A percentile compares a stretch with the other conserved stretches of the same genome.
Conservation (phyloP, 2,797 vertebrate genomes). For the Micrastur ruficollis region DNA sequence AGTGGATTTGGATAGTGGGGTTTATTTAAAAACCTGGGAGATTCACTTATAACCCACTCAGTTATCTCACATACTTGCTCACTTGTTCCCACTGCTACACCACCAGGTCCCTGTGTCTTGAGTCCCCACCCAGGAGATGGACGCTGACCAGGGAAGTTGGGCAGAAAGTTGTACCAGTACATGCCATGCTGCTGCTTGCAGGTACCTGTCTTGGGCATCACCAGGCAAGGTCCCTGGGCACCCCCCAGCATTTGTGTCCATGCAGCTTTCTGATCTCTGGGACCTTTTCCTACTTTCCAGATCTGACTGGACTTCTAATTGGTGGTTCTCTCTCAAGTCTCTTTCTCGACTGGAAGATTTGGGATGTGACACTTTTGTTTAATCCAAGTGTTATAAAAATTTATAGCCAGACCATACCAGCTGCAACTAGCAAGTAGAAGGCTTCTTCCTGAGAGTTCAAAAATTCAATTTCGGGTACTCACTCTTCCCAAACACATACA, state of each 20-base stretch:
- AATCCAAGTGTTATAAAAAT: neutral
- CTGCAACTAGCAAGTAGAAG: neutral
- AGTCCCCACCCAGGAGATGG: rapidly evolving
- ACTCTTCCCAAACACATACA: neutral
- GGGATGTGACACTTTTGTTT: neutral
- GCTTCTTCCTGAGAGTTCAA: neutral
- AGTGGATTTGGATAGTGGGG: neutral
- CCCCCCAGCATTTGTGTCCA: neutral
- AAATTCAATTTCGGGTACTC: neutral
- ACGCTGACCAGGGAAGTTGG: neutral
- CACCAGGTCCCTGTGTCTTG: rapidly evolving
- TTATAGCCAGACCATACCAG: neutral
- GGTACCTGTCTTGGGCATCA: neutral
- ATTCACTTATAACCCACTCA: neutral
- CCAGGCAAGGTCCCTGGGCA: neutral
- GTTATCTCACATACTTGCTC: neutral
- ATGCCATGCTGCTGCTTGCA: neutral
- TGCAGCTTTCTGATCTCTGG: rapidly evolving
- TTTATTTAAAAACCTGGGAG: neutral
- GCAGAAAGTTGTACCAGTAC: neutral
- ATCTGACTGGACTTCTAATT: neutral
- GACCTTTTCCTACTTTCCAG: neutral
- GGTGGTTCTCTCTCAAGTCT: neutral
- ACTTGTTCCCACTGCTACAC: rapidly evolving
- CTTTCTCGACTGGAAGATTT: neutral